Base-by-base conservation (phyloP, 2,888 invertebrate genomes). In the Prosapia bicincta region DNA sequence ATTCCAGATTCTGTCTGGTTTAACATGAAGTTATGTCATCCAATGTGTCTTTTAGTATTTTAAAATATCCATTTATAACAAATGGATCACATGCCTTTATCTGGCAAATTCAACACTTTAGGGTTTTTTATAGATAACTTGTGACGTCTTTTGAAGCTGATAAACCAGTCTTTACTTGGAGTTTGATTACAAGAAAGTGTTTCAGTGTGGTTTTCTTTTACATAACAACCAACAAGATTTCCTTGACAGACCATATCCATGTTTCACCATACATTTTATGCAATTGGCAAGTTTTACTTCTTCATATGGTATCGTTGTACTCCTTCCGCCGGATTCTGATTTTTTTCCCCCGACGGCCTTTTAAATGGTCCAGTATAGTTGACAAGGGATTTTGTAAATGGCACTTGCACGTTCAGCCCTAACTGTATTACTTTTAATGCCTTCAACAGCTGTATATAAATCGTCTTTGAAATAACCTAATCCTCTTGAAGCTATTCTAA, bases 71-170 rank as follows among this genome's bases (percentile, higher is more conserved):
- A 83, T 83, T 72, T 32, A 80, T 79, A 24, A 81, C 67, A 71
- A 80, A 81, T 20, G 81, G 82, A 77, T 81, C 78, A 24, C 71
- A 71, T 3, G 66, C 74, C 75, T 79, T 81, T 74, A 80, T 83
- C 81, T 26, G 78, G 81, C 78, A 79, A 80, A 79, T 79, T 83
- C 83, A 15, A 83, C 82, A 32, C 80, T 79, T 80, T 84, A 82
- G 3, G 83, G 83, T 76, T 79, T 82, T 81, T 84, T n/a, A 83
- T 73, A 25, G 82, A 81, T 20, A 84, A 66, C 70, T 79, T 76
- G 72, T 83, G 79, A 25, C 82, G 76, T 68, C 81, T 81, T 75
- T 79, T 80, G 76, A 82, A 83, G 1, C 66, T 54, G 0, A 79
- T n/a, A 71, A 82, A 82, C 81, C 82, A 83, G 65, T 82, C 81